Evolutionary conservation across 1,140 invertebrate species (phyloP), one percentile per base, ranked within the genome.

Genomic region (Pogonognathellus flavescens): DNA sequence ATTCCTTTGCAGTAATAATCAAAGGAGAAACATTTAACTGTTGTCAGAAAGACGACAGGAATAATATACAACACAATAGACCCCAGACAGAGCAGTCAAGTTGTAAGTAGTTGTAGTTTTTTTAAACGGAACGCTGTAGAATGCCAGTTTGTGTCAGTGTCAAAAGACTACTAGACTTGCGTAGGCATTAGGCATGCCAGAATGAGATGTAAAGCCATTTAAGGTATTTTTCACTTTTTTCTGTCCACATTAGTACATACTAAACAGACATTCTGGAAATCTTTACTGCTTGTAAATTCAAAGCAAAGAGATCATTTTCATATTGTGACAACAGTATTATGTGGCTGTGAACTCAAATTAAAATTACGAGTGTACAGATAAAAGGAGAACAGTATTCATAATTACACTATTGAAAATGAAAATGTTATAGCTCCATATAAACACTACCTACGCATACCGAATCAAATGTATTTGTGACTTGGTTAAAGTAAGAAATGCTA

Each of bases 61-160:
- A 76, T 76, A 76, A 49, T 76, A 76, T 49, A 76, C 70, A 31
- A 31, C 13, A 76, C n/a, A 76, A n/a, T 49, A 76, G 70, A 76
- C 70, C 70, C 70, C 70, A 50, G 18, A 76, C 31, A 50, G 70
- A 50, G 70, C 41, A 76, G 70, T 76, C 41, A 50, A n/a, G 31
- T 76, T n/a, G 5, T 41, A 41, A 41, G 31, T 41, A 41, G 31
- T 41, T 41, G 31, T 41, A 41, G 31, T 41, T 41, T 41, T 41
- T 41, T 41, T 41, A 41, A 41, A 41, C 2, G 31, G 31, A 49
- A n/a, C 41, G 41, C 49, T n/a, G 31, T 14, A 76, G 31, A 76
- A 76, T 31, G 31, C 31, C 70, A 76, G 70, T 76, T n/a, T 50
- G 25, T 76, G 70, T 76, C 70, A 76, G 49, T 41, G 66, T 72